Percentiles rank a stretch among this genome's conserved stretches.
These are phyloP conservation scores for Caenorhabditis elegans DNA, from an alignment of 1,140 invertebrate species.

Conservation along the genomic window WBcel235 BX284606.5:2474001-2474500, in stretches of 20 bases:
- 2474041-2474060: slow-evolving; percentile 48
- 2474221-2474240: slow-evolving; percentile 32
- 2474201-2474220: slow-evolving; percentile 48
- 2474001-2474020: too few species aligned
- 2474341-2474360: slow-evolving; percentile 32
- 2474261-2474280: slow-evolving; percentile 32
- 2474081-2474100: slow-evolving; percentile 43
- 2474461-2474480: slow-evolving; percentile 48
- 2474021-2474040: too few species aligned
- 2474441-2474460: slow-evolving; percentile 48
- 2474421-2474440: slow-evolving; percentile 47
- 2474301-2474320: slow-evolving; percentile 35
- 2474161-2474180: slow-evolving; percentile 41
- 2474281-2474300: slow-evolving; percentile 46
- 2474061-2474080: slow-evolving; percentile 42
- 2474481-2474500: slow-evolving; percentile 47
- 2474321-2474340: not conserved
- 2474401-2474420: slow-evolving; percentile 39
- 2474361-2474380: slow-evolving; percentile 46
- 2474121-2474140: slow-evolving; percentile 47
- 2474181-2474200: slow-evolving; percentile 48
- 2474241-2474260: slow-evolving; percentile 41
- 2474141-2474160: slow-evolving; percentile 47
- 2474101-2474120: slow-evolving; percentile 8
- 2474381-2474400: slow-evolving; percentile 47